Conservation (phyloP, 2,113 vertebrate genomes). For the Cettia cetti region DNA sequence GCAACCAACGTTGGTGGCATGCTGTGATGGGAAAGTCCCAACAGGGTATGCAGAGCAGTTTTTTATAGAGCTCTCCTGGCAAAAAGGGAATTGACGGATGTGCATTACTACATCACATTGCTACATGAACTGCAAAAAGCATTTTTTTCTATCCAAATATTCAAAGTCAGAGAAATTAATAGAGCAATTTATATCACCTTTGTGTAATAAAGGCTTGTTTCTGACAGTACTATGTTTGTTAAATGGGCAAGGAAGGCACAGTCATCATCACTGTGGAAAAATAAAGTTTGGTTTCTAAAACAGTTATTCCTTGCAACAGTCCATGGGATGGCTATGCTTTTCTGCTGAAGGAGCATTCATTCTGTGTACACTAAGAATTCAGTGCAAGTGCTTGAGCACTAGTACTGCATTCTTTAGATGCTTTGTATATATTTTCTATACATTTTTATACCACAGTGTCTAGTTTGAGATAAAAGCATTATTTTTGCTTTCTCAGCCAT, state of each 20-base stretch:
- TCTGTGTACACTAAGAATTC: neutral
- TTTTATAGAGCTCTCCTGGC: neutral
- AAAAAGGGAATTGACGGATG: neutral
- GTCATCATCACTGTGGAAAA: neutral
- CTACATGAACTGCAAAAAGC: neutral
- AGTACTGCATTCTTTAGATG: neutral
- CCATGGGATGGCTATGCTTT: neutral
- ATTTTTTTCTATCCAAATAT: neutral
- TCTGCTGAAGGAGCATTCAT: neutral
- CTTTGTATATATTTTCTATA: neutral
- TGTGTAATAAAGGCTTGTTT: neutral
- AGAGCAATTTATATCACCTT: neutral
- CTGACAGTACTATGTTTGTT: neutral
- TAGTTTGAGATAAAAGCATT: neutral
- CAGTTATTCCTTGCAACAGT: neutral
- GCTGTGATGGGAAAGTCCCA: neutral
- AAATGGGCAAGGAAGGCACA: neutral
- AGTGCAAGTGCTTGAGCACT: neutral
- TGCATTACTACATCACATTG: no score
- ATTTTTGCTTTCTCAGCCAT: neutral
- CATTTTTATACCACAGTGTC: neutral
- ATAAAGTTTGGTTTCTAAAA: neutral
- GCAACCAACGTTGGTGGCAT: neutral
- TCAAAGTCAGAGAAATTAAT: neutral
- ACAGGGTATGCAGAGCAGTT: neutral